Base-by-base conservation (phyloP, 2,888 invertebrate species). In the Netelia melanura region DNA sequence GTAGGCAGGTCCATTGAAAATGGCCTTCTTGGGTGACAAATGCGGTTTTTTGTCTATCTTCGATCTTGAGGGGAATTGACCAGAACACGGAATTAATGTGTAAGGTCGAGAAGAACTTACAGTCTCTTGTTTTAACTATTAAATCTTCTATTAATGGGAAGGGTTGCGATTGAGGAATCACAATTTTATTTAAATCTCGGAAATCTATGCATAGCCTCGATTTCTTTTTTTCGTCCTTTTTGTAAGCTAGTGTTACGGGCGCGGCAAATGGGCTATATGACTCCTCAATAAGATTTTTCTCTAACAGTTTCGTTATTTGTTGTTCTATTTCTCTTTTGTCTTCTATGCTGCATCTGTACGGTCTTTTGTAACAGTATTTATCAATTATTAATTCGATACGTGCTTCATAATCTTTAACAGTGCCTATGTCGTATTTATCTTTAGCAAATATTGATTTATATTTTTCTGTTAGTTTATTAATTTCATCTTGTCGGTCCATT, bases 391-490 rank as follows among this genome's bases (percentile, higher is more conserved):
- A n/a, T 1, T 76, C 76, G 6, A 76, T 76, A n/a, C 25, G 52
- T 21, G 76, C 76, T 65, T 76, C 76, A 1, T 76, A 83, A 21
- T 79, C 68, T 54, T 74, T 79, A n/a, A 83, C 83, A 0, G 68
- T 52, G n/a, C n/a, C n/a, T n/a, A n/a, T n/a, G n/a, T 83, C 83
- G 78, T 83, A 83, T 70, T 79, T 83, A 10, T 83, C 78, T 67
- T 78, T 78, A 3, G 78, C 83, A 30, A 83, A 83, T 3, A 78
- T 48, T 44, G 81, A 23, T 44, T 76, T 76, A 44, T 81, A 76
- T 64, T 76, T 71, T n/a, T 71, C 62, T 2, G 44, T 81, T 23
- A 76, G 58, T 56, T 76, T 58, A 2, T 76, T 71, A 14, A 81
- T 76, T 14, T 65, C 64, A 3, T 54, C 1, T 58, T 58, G 58